Evolutionary conservation across 1,140 invertebrate species (phyloP).

Genomic region (Bombus balteatus): DNA sequence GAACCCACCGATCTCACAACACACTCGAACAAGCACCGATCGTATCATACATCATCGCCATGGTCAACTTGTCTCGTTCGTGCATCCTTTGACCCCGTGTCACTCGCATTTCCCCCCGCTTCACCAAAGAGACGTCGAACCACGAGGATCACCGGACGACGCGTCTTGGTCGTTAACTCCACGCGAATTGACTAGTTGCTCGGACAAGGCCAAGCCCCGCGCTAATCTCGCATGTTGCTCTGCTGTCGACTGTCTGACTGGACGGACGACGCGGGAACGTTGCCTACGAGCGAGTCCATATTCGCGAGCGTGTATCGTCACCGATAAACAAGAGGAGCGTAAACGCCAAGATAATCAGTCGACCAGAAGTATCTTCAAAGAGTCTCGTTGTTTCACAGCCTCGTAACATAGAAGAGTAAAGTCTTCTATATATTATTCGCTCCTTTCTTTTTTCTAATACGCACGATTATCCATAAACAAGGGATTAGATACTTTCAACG

Average conservation of each 20-base stretch:
- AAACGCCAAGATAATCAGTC: background rate
- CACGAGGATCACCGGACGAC: background rate
- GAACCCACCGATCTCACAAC: constrained; percentile 4
- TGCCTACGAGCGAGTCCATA: constrained; percentile 49
- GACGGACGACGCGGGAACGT: constrained; percentile 52
- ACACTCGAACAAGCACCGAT: constrained; percentile 14
- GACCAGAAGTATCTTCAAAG: background rate
- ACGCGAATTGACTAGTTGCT: background rate
- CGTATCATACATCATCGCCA: background rate
- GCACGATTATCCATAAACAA: background rate
- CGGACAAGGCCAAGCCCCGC: background rate
- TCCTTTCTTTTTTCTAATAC: background rate
- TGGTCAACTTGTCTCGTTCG: background rate
- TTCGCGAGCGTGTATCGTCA: constrained; percentile 7
- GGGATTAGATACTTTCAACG: background rate
- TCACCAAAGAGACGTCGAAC: background rate
- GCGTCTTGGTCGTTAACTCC: background rate
- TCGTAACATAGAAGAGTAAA: background rate
- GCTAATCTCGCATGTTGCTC: constrained; percentile 15
- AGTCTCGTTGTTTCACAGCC: constrained; percentile 14
- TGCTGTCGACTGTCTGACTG: constrained; percentile 17
- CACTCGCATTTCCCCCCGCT: constrained; percentile 14
- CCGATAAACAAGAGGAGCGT: background rate
- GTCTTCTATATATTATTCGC: background rate
- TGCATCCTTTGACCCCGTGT: background rate